Conservation (phyloP, 2,113 vertebrate genomes). For the Arenaria interpres region DNA sequence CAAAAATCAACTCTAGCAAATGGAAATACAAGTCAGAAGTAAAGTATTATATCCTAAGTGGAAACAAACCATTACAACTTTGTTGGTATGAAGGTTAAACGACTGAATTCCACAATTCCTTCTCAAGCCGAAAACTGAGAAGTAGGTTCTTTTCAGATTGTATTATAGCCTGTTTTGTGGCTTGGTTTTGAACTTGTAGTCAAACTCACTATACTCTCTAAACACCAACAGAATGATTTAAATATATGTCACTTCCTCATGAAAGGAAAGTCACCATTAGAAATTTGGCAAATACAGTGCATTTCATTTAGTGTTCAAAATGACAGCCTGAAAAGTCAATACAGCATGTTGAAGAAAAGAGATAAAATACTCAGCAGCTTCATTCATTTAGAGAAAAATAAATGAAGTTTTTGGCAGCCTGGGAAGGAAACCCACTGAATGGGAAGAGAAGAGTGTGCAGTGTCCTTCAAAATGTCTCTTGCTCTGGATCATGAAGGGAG, state of each 20-base stretch:
- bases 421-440: not conserved
- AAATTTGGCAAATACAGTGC: not conserved
- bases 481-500: not conserved
- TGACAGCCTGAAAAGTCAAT: not conserved
- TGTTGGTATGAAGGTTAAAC: not conserved
- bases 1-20: not conserved
- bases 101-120: not conserved
- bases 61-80: not conserved
- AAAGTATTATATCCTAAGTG: not conserved
- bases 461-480: not conserved
- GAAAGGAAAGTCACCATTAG: conserved; percentile 38
- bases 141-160: not conserved
- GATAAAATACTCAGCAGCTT: not conserved
- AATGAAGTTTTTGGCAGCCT: not conserved
- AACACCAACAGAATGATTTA: not conserved
- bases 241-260: not conserved
- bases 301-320: conserved; percentile 27
- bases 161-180: not conserved
- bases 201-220: not conserved
- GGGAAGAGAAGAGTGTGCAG: not conserved
- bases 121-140: not conserved
- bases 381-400: conserved; percentile 2
- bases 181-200: not conserved
- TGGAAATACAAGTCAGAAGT: not conserved
- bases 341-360: not conserved